Conservation (phyloP, 2,888 invertebrate species). For the Smittia sp. region DNA sequence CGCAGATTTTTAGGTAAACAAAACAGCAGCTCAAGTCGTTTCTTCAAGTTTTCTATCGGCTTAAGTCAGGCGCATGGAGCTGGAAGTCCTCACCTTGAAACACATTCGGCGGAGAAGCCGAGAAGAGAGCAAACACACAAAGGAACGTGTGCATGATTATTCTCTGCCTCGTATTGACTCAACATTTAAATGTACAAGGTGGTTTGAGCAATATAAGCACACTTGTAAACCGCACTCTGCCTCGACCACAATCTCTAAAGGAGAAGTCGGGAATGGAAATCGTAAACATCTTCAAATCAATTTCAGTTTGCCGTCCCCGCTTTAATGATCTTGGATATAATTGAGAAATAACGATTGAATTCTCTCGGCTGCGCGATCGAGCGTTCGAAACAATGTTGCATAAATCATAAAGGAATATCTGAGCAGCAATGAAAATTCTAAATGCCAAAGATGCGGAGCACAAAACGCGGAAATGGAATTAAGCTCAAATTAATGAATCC, state of each 20-base stretch:
- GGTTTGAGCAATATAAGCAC: not conserved
- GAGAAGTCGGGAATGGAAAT: not conserved
- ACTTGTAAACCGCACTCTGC: not conserved
- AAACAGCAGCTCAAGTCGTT: too few relatives aligned
- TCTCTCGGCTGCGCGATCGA: not conserved
- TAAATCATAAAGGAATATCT: not conserved
- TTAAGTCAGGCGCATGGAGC: constrained; percentile 1
- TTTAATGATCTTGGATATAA: not conserved
- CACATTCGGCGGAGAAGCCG: constrained; percentile 19
- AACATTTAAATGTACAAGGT: constrained; percentile 28
- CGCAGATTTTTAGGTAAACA: too few relatives aligned
- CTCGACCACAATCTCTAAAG: not conserved
- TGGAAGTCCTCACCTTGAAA: constrained; percentile 33
- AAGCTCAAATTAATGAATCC: not conserved
- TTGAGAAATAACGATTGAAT: constrained; percentile 22
- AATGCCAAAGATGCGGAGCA: not conserved
- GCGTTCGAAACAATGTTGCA: not conserved
- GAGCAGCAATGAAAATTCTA: not conserved
- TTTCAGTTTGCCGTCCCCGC: not conserved
- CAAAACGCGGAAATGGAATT: constrained; percentile 5
- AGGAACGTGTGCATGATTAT: constrained; percentile 28
- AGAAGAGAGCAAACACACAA: constrained; percentile 13
- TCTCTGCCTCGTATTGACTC: not conserved
- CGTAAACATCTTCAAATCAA: constrained; percentile 25
- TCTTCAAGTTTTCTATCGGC: not conserved